Evolutionary conservation across 2,888 invertebrate species (phyloP), one percentile per base, ranked within the genome.

Genomic region (Torymus tubicola): DNA sequence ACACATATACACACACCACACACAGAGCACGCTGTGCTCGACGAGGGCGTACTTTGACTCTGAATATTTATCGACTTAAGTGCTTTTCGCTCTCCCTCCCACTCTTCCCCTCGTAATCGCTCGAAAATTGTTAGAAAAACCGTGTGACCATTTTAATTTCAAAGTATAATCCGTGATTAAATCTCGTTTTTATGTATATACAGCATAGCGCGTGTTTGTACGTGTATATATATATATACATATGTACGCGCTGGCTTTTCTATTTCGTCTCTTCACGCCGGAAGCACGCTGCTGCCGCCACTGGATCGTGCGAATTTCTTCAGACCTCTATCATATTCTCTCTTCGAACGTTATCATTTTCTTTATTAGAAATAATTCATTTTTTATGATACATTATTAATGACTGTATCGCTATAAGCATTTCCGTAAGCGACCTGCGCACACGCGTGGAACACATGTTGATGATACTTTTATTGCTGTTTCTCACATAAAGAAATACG

Each of bases 91-190:
- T 58, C n/a, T 16, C 42, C 42, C 24, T 0, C n/a, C 8, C 12
- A n/a, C 16, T 12, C 58, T 3, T 11, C 31, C 52, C 10, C 55
- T 21, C 72, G 42, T 64, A 64, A 73, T 73, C 53, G 57, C 57
- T 74, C 65, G 73, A 76, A 76, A 76, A 76, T 76, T 68, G 68
- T 52, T 68, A 55, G 53, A 76, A 76, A 76, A 76, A 74, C 31
- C 31, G 31, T 31, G 31, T 31, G 31, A 67, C 58, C 67, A 67
- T 24, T 64, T 63, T 53, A 13, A 77, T 77, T 77, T 77, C 53
- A 69, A 77, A 77, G 77, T 77, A 70, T 77, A 77, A 77, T 70
- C 70, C 64, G 12, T n/a, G 63, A 77, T 77, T 77, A 24, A 77
- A 77, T 77, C 70, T 69, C 21, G 50, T 13, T 53, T 5, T 3